phyloP scores from a whole-genome alignment of 2,888 invertebrate species.

The Pyrrhosoma nymphula region DNA sequence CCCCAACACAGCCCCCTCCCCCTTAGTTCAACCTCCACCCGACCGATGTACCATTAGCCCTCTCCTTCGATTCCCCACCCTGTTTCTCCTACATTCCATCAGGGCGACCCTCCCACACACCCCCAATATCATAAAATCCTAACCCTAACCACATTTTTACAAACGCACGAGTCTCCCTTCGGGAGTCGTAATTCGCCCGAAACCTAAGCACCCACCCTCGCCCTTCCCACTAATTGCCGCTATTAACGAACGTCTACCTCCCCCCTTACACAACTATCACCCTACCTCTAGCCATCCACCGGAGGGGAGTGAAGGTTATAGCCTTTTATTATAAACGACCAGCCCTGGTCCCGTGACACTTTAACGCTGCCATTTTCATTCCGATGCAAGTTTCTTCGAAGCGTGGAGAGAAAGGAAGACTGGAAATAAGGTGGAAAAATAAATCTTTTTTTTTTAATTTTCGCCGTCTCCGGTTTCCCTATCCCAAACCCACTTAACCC shows the following conservation, averaged over 20 bases:
- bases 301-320: background rate
- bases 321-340: slow-evolving; percentile 31
- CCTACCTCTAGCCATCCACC: background rate
- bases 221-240: background rate
- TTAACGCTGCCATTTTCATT: background rate
- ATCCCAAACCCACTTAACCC: too few relatives aligned
- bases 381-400: background rate
- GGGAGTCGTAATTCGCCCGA: background rate
- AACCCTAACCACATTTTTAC: background rate
- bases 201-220: background rate
- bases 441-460: background rate
- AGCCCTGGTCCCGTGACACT: slow-evolving; percentile 12
- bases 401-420: background rate
- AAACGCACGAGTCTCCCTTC: background rate
- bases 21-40: background rate
- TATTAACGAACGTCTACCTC: background rate
- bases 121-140: background rate
- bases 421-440: background rate
- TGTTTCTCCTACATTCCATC: background rate
- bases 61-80: background rate
- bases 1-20: background rate
- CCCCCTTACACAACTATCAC: background rate
- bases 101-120: background rate
- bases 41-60: background rate
- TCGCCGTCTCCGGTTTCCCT: too few relatives aligned